phyloP scores from a whole-genome alignment of 2,888 invertebrate genomes.

The Corythucha ciliata region DNA sequence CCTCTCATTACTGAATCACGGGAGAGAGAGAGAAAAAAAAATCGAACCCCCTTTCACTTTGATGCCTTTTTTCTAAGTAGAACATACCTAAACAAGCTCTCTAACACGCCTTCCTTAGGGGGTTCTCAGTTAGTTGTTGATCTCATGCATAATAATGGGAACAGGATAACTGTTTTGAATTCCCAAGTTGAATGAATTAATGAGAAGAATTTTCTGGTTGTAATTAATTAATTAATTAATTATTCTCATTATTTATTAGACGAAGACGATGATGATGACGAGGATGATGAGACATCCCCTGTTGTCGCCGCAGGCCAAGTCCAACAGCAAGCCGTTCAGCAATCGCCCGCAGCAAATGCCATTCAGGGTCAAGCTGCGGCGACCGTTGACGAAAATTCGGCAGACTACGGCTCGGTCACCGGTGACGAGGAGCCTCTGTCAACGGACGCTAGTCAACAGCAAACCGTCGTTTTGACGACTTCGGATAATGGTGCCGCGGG shows the following conservation, averaged over 20 bases:
- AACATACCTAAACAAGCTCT: no score
- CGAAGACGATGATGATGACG: constrained; percentile 50
- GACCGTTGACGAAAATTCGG: constrained; percentile 41
- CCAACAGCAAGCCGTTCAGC: constrained; percentile 45
- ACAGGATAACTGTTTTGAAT: no score
- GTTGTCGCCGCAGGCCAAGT: constrained; percentile 39
- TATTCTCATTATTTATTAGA: constrained; percentile 33
- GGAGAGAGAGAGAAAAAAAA: no score
- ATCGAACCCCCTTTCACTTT: no score
- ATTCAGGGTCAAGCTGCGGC: constrained; percentile 38
- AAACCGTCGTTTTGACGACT: constrained; percentile 36
- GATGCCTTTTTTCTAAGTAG: no score
- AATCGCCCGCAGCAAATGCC: constrained; percentile 37
- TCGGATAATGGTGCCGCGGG: constrained; percentile 31
- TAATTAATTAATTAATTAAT: no score
- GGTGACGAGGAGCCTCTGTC: constrained; percentile 36
- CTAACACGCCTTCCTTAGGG: no score
- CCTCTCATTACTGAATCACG: no score
- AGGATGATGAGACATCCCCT: constrained; percentile 44
- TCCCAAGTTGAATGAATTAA: no score
- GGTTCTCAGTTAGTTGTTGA: no score
- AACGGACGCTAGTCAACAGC: constrained; percentile 41
- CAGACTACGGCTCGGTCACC: constrained; percentile 33
- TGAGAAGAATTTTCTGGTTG: no score
- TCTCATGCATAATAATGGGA: no score